Percentiles rank a stretch among this genome's conserved stretches.
phyloP scores from a whole-genome alignment of 2,113 vertebrate species.

The Perca flavescens region DNA sequence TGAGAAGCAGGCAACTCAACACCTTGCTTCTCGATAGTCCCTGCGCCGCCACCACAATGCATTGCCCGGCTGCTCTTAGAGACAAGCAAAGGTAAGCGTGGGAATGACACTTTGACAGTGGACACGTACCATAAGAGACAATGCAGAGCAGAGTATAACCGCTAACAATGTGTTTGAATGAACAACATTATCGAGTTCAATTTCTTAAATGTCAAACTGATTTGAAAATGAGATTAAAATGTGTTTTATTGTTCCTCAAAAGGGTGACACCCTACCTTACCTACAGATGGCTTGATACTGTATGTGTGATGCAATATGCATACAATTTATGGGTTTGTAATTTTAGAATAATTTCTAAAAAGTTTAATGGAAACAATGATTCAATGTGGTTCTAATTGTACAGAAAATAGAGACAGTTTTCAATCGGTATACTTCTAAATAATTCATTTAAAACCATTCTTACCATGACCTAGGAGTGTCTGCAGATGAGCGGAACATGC shows the following conservation, averaged over 20 bases:
- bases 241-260: neutral
- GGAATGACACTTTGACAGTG: no score
- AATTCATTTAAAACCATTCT: neutral
- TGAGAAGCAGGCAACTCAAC: no score
- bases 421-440: neutral
- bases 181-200: neutral
- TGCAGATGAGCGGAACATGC: neutral
- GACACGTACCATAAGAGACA: neutral
- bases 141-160: neutral
- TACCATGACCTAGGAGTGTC: neutral
- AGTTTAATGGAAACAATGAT: no score
- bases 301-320: no score
- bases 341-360: neutral
- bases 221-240: neutral
- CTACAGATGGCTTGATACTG: neutral
- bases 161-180: neutral
- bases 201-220: constrained; percentile 4
- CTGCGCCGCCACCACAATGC: no score
- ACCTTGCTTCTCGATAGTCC: no score
- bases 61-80: no score
- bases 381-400: neutral
- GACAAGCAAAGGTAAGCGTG: no score
- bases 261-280: no score
- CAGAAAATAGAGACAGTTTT: neutral
- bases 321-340: neutral